Evolutionary conservation across 2,113 vertebrate genomes (phyloP), one percentile per base, ranked within the genome.

Genomic region (Lepisosteus osseus): DNA sequence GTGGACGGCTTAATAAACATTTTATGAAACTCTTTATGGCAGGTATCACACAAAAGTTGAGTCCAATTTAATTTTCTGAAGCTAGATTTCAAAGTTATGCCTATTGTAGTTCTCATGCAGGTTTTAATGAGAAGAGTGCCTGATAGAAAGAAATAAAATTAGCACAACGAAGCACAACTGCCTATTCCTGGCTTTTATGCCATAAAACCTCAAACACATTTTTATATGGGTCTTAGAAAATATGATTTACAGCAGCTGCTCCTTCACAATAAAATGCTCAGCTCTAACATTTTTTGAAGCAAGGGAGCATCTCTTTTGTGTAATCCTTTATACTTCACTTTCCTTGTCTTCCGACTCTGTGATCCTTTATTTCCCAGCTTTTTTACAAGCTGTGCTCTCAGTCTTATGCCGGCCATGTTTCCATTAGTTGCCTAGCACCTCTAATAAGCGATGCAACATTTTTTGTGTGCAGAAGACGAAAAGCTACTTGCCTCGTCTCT

Each of bases 71-170:
- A 76, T 69, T 77, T 77, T 76, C 70, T 77, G 75, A 79, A 78
- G 47, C 17, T 51, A 55, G 67, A 65, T 71, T 74, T 76, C 78
- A 73, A 74, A 54, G 42, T 77, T 78, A 67, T 77, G 68, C 80
- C 51, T 72, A 75, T 84, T 84, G 86, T 29, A 59, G n/a, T 59
- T 12, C 11, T 59, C 56, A 11, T 6, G n/a, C 77, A 74, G 75
- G 81, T 78, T 86, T 82, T 85, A 85, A 86, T 85, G 81, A 85
- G 76, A 71, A 61, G 67, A 78, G 82, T 65, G 68, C 72, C 72
- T 72, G 54, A 43, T 73, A 69, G 78, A 65, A 70, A 76, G 57
- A 72, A 80, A 80, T 72, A 43, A 83, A 80, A 57, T 78, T 73
- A 77, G 74, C 68, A 80, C 76, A 72, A 68, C 72, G 78, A 85